These are phyloP conservation scores for Myzus persicae DNA, from an alignment of 1,140 invertebrate species.

Conservation along the genomic window DNA sequence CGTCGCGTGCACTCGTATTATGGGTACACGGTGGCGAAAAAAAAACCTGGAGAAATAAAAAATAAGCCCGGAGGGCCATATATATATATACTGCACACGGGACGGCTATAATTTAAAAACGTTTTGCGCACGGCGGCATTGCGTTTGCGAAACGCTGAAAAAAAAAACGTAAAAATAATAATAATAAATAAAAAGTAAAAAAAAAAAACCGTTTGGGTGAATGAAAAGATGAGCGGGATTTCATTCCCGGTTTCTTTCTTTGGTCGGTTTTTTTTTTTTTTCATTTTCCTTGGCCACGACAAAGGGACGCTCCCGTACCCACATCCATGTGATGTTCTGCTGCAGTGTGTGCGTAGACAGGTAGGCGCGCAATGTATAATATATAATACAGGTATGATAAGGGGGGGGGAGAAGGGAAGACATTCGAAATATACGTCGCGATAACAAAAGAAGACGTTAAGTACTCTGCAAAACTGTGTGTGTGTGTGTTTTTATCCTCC, in stretches of 20 bases:
- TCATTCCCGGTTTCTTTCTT: background rate
- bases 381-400: background rate
- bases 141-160: background rate
- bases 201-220: background rate
- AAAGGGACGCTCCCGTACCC: background rate
- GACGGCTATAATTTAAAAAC: background rate
- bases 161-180: background rate
- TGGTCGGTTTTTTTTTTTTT: background rate
- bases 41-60: background rate
- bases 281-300: constrained; percentile 4
- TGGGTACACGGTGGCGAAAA: background rate
- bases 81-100: background rate
- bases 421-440: constrained; percentile 9
- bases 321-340: background rate
- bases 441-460: constrained; percentile 54
- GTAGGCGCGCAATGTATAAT: background rate
- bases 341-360: background rate
- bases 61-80: background rate
- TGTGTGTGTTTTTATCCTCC: background rate
- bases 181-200: background rate
- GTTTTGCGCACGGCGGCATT: background rate
- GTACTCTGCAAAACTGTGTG: constrained; percentile 15
- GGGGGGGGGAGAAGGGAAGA: background rate
- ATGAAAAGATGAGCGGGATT: constrained; percentile 20
- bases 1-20: background rate